Evolutionary conservation across 2,797 vertebrate species (phyloP).

Genomic region (Lithobates pipiens): DNA sequence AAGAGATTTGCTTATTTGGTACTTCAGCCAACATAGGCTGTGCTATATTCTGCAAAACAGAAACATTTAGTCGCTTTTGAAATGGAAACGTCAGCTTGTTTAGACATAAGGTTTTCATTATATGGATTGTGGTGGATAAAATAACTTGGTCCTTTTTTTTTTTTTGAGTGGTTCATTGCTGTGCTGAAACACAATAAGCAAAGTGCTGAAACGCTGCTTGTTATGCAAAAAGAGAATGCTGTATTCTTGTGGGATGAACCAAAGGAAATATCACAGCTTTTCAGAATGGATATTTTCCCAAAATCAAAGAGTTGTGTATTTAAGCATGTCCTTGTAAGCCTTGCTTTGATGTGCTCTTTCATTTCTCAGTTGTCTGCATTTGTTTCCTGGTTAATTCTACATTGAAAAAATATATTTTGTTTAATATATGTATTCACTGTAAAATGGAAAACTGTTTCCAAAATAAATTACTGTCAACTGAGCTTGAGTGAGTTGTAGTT

Average conservation of each 20-base stretch:
- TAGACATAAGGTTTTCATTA: conserved; percentile 21
- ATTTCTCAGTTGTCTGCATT: not conserved
- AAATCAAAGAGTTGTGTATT: conserved; percentile 21
- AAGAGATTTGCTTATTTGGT: not conserved
- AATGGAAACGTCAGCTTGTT: not conserved
- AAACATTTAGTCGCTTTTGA: not conserved
- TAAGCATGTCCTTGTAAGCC: not conserved
- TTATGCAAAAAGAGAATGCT: not conserved
- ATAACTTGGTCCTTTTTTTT: conserved; percentile 16
- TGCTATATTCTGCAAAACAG: not conserved
- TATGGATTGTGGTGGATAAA: not conserved
- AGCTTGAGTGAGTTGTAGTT: too few relatives aligned
- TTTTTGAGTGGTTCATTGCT: not conserved
- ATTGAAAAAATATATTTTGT: too few relatives aligned
- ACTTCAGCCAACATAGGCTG: not conserved
- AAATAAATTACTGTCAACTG: too few relatives aligned
- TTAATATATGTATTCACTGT: too few relatives aligned
- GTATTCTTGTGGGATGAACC: not conserved
- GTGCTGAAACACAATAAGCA: not conserved
- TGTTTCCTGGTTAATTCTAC: not conserved
- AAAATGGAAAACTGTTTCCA: too few relatives aligned
- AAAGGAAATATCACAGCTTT: conserved; percentile 9
- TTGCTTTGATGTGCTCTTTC: conserved; percentile 3
- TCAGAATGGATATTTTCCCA: not conserved
- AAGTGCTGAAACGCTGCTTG: not conserved